Conservation (phyloP, 2,113 vertebrate genomes). For the Canis aureus region DNA sequence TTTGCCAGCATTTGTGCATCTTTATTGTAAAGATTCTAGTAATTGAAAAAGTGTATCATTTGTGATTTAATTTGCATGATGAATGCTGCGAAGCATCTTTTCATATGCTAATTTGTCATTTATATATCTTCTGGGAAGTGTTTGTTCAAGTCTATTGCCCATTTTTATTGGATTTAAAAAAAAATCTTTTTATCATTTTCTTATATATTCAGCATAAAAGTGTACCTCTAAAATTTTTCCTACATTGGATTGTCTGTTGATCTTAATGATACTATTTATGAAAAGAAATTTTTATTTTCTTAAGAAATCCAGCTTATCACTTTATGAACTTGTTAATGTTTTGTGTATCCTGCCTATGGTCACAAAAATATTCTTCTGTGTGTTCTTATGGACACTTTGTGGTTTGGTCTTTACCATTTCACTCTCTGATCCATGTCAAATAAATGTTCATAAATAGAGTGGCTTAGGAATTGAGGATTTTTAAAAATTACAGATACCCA, state of each 20-base stretch:
- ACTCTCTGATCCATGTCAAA: not conserved
- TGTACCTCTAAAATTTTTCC: not conserved
- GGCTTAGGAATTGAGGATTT: not conserved
- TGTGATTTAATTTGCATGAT: conserved; percentile 55
- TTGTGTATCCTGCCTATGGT: not conserved
- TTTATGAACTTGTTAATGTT: not conserved
- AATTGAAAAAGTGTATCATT: not conserved
- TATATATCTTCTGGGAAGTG: conserved; percentile 8
- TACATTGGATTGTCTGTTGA: not conserved
- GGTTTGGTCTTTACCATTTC: not conserved
- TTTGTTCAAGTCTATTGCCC: conserved; percentile 65
- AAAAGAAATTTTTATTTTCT: not conserved
- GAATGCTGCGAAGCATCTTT: conserved; percentile 52
- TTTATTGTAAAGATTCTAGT: not conserved
- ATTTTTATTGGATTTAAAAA: conserved; percentile 22
- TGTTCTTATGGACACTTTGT: not conserved
- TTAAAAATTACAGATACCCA: not conserved
- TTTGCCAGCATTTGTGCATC: not conserved
- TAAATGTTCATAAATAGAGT: not conserved
- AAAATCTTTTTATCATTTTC: conserved; percentile 49
- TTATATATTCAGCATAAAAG: not conserved
- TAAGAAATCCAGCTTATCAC: not conserved
- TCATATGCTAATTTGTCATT: conserved; percentile 38
- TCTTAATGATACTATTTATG: not conserved
- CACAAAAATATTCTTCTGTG: not conserved